A percentile compares a stretch with the other conserved stretches of the same genome.
These are phyloP conservation scores for Drosophila sturtevanti DNA, from an alignment of 1,140 invertebrate species.

Conservation along the genomic window DNA sequence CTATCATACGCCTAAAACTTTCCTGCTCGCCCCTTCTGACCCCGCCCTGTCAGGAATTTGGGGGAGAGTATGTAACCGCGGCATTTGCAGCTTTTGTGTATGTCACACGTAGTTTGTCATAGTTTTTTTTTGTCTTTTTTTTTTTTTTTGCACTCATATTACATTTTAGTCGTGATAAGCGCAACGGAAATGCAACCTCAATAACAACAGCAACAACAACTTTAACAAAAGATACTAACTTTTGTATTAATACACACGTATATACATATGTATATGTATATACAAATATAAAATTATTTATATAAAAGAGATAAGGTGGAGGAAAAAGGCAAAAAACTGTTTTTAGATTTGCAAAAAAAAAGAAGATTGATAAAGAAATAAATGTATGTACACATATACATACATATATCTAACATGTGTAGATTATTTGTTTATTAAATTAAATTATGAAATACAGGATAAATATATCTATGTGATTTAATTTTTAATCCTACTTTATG, in stretches of 20 bases:
- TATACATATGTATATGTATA: neutral
- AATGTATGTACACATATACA: no score
- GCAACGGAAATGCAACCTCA: constrained; percentile 49
- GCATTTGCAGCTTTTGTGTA: constrained; percentile 36
- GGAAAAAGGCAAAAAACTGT: no score
- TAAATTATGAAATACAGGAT: no score
- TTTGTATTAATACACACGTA: neutral
- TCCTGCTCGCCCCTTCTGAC: neutral
- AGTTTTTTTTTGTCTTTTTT: constrained; percentile 11
- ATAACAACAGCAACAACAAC: constrained; percentile 23
- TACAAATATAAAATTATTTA: constrained; percentile 1
- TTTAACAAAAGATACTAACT: constrained; percentile 22
- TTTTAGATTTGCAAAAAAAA: no score
- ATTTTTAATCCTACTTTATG: no score
- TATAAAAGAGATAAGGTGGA: constrained; percentile 21
- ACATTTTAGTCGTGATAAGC: constrained; percentile 43
- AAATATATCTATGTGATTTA: no score
- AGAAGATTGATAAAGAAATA: no score
- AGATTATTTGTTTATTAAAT: no score
- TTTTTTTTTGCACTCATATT: neutral
- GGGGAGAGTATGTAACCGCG: constrained; percentile 12
- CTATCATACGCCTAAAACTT: constrained; percentile 18
- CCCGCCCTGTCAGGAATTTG: neutral
- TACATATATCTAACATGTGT: no score
- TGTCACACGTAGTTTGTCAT: constrained; percentile 28